Conservation (phyloP, 2,888 invertebrate genomes). For the Ophion costatus region DNA sequence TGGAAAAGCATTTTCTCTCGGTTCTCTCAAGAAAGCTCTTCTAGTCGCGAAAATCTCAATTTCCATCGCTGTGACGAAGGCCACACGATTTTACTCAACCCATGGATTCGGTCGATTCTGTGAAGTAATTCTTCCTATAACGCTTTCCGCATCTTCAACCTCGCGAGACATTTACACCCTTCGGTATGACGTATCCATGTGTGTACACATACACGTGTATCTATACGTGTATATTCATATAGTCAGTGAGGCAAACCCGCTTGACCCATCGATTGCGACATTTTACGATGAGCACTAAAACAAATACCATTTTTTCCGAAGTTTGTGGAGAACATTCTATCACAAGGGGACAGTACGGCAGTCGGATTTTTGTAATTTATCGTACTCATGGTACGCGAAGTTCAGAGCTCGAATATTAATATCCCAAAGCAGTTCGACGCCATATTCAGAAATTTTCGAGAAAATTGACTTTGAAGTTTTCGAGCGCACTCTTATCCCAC, state of each 20-base stretch:
- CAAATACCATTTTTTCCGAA: constrained; percentile 36
- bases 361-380: too few species aligned
- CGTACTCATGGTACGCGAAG: too few species aligned
- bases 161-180: constrained; percentile 18
- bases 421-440: too few species aligned
- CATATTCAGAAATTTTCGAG: too few species aligned
- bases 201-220: background rate
- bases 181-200: background rate
- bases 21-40: constrained; percentile 1
- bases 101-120: constrained; percentile 26
- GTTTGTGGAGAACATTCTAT: background rate
- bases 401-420: too few species aligned
- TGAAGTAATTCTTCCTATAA: constrained; percentile 57
- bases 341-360: too few species aligned
- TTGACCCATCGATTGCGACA: constrained; percentile 23
- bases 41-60: background rate
- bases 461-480: too few species aligned
- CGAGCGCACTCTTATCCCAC: too few species aligned
- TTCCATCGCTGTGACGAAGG: background rate
- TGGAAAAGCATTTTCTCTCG: constrained; percentile 41
- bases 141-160: constrained; percentile 34
- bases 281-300: constrained; percentile 13
- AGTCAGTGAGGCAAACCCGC: constrained; percentile 17
- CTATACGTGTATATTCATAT: background rate
- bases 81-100: background rate